phyloP scores from a whole-genome alignment of 2,113 vertebrate genomes.

The Oxyruncus cristatus region DNA sequence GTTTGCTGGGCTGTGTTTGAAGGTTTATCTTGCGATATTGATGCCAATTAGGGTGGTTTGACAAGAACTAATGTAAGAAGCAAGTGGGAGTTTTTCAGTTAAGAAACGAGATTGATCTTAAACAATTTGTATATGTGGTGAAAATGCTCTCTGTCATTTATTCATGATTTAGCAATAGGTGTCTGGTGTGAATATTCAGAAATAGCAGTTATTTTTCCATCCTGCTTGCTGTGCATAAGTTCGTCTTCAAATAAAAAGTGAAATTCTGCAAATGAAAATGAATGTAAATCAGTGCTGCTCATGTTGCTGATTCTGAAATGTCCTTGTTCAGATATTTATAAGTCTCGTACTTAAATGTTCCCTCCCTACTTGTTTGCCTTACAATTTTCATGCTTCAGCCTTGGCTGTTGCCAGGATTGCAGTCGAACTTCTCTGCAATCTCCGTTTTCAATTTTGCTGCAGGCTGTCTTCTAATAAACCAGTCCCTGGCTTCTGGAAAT shows the following conservation, averaged over 20 bases:
- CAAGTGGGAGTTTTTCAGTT: background rate
- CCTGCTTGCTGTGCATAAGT: background rate
- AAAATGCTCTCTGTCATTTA: background rate
- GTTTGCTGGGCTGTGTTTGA: background rate
- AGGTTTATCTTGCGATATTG: background rate
- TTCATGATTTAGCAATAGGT: background rate
- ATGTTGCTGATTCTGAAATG: background rate
- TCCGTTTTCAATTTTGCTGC: background rate
- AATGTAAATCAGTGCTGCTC: background rate
- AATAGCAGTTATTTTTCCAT: background rate
- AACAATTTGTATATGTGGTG: background rate
- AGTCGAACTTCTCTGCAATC: background rate
- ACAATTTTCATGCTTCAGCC: background rate
- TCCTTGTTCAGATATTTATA: background rate
- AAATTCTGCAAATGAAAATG: background rate
- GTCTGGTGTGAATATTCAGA: background rate
- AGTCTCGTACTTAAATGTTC: background rate
- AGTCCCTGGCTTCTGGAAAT: constrained; percentile 15
- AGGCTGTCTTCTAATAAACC: background rate
- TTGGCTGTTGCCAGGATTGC: background rate
- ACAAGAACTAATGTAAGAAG: background rate
- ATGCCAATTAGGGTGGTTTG: background rate
- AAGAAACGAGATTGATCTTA: background rate
- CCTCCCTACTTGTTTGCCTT: background rate
- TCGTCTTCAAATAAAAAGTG: background rate